Conservation (phyloP, 2,113 vertebrate genomes). For the Piprites chloris region DNA sequence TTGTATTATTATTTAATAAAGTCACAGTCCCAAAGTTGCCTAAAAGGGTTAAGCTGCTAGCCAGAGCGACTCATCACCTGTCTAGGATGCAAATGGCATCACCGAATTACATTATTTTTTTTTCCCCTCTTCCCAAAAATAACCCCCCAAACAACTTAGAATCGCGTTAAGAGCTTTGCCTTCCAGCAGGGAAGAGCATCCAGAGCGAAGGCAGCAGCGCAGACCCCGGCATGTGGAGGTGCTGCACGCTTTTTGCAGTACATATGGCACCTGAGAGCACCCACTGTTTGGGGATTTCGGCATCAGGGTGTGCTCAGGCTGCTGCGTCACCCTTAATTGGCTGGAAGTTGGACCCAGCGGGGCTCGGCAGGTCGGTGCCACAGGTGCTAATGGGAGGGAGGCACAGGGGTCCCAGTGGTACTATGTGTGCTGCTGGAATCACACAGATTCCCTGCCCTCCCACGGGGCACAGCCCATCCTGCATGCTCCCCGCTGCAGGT, state of each 20-base stretch:
- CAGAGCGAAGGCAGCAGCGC: not conserved
- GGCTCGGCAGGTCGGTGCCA: not conserved
- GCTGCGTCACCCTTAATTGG: constrained; percentile 22
- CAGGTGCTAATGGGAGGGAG: not conserved
- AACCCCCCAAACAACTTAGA: constrained; percentile 54
- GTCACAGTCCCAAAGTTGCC: constrained; percentile 60
- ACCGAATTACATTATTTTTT: constrained; percentile 54
- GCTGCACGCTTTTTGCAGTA: constrained; percentile 44
- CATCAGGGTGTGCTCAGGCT: not conserved
- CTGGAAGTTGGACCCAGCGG: not conserved
- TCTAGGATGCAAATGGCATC: constrained; percentile 70
- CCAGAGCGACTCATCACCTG: constrained; percentile 73
- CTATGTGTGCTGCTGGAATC: not conserved
- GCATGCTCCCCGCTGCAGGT: not conserved
- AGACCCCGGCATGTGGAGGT: not conserved
- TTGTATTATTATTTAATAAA: constrained; percentile 72
- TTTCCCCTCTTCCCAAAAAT: not conserved
- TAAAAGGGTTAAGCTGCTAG: constrained; percentile 71
- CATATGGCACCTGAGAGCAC: constrained; percentile 63
- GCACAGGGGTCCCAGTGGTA: not conserved
- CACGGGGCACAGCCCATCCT: not conserved
- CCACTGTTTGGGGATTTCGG: constrained; percentile 5
- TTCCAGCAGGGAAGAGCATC: constrained; percentile 33
- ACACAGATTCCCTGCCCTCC: not conserved
- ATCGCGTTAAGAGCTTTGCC: constrained; percentile 36